Conservation (phyloP, 2,113 vertebrate genomes). For the Noturus placidus region DNA sequence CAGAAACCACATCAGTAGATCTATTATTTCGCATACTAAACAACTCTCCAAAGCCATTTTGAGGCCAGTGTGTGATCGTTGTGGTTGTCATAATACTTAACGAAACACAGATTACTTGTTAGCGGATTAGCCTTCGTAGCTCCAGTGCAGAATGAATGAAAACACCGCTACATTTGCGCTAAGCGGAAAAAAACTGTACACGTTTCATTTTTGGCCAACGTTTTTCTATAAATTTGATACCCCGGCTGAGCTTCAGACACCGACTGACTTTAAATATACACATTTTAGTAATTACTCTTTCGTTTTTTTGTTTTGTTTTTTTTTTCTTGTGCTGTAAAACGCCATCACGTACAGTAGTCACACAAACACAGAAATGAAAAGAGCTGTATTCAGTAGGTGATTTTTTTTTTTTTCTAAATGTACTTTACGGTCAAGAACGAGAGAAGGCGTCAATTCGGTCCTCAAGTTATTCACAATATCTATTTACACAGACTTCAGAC, state of each 20-base stretch:
- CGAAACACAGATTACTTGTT: background rate
- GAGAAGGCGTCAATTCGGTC: slow-evolving; percentile 12
- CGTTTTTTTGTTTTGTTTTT: too few species aligned
- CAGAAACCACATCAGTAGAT: background rate
- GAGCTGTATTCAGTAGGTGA: slow-evolving; percentile 19
- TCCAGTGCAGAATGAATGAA: background rate
- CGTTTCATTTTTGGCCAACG: background rate
- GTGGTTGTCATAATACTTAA: background rate
- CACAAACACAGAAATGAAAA: slow-evolving; percentile 38
- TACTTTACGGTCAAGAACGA: slow-evolving; percentile 35
- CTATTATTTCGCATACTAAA: background rate
- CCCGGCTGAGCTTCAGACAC: slow-evolving; percentile 17
- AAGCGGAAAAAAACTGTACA: background rate
- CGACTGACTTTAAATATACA: slow-evolving; percentile 36
- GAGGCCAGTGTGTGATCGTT: background rate
- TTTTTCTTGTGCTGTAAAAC: slow-evolving; percentile 28
- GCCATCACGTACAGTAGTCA: slow-evolving; percentile 36
- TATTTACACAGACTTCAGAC: slow-evolving; percentile 51
- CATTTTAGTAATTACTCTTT: slow-evolving; percentile 28
- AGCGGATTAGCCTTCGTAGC: background rate
- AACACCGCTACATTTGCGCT: background rate
- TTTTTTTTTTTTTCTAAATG: background rate
- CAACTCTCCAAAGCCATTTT: background rate
- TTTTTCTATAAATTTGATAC: background rate
- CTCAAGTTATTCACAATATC: slow-evolving; percentile 49